Base-by-base conservation (phyloP, 2,797 vertebrate genomes). In the Balearica regulorum region DNA sequence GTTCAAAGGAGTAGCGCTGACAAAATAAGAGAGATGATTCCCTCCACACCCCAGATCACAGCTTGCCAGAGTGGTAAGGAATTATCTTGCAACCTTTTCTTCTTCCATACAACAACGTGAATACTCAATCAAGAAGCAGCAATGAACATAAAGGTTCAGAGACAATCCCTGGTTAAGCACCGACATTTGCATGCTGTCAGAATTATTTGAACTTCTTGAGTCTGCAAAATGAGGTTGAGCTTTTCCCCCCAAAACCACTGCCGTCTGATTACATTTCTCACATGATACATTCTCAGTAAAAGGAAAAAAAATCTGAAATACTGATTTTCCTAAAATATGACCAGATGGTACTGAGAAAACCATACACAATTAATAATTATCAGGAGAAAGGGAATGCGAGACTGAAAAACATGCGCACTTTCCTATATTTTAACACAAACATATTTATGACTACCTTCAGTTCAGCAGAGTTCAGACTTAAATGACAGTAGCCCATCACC, bases 1-100 rank as follows among this genome's bases (percentile, higher is more conserved):
- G 82, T 80, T 96, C 87, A 93, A 91, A 85, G 51, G 41, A 94
- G 31, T 37, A 83, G 37, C 62, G 33, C 31, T 76, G 90, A 83
- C 65, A 92, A 96, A 95, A 87, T 87, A 87, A 84, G 57, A 78
- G 90, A 86, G 72, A 95, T 87, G 65, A 97, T 93, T 96, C 93
- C 58, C 51, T 72, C 82, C 75, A 35, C 37, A 46, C 46, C 76
- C 61, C 49, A 61, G 72, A 80, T 83, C 81, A 48, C 87, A 96
- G 92, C 61, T 75, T 89, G 39, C 75, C 58, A 55, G 46, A 87
- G 44, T 3, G 16, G 83, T 11, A 69, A 76, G 61, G 49, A 95
- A 91, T 93, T 86, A 89, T 80, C 84, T 68, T 5, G 1, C 53
- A 85, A 78, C 31, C 69, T 95, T 97, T 94, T 93, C 72, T 94